These are phyloP conservation scores for Gnathonemus echidnorhynchus DNA, from an alignment of 2,113 vertebrate species.

Conservation along the genomic window DNA sequence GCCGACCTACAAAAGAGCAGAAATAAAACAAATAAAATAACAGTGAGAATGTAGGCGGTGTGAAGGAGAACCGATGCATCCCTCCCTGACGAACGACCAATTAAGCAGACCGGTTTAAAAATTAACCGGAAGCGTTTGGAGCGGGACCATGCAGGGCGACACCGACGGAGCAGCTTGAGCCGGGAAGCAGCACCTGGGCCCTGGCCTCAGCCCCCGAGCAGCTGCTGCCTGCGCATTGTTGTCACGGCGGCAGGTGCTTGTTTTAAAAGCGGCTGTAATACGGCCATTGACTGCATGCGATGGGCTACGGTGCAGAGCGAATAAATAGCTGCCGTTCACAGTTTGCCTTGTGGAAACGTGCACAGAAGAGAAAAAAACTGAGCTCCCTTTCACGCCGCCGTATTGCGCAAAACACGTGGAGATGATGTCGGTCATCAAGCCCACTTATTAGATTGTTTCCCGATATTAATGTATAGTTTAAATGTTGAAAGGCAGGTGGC, in stretches of 20 bases:
- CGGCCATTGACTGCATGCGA: background rate
- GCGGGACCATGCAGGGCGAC: background rate
- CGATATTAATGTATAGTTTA: background rate
- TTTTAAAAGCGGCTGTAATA: background rate
- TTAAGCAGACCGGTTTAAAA: background rate
- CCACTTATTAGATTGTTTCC: background rate
- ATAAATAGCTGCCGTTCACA: background rate
- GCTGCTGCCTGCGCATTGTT: background rate
- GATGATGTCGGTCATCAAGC: background rate
- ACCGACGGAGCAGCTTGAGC: background rate
- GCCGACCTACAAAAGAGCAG: background rate
- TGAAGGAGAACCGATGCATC: background rate
- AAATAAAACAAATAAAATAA: background rate
- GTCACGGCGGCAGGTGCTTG: background rate
- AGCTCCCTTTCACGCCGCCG: background rate
- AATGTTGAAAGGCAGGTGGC: background rate
- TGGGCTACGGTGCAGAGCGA: background rate
- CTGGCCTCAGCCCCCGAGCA: background rate
- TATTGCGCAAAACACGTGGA: background rate
- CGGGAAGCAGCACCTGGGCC: background rate
- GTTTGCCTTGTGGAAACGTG: background rate
- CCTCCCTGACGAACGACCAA: background rate
- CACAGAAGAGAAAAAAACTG: background rate
- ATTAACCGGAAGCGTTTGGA: background rate
- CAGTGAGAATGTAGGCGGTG: background rate